Evolutionary conservation across 1,140 invertebrate species (phyloP), one percentile per base, ranked within the genome.

Genomic region (Drosophila kikkawai): DNA sequence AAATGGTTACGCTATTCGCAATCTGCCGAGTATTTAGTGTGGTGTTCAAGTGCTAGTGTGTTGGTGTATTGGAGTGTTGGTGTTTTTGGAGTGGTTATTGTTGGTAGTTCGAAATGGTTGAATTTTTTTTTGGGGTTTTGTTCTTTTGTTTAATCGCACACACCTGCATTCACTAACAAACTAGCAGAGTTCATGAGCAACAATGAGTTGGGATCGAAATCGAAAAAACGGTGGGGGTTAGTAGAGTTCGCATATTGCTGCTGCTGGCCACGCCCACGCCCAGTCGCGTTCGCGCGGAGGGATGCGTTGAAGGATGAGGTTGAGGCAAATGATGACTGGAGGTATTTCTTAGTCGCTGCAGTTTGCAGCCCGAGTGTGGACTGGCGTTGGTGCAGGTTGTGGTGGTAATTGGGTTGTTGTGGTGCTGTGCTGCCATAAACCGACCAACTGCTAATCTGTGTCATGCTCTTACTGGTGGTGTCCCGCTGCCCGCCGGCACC

Each of bases 141-240:
- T 70, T 80, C 19, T 73, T 59, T 45, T 74, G 50, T 64, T 64
- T 74, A 59, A 79, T 88, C 75, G 78, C 91, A 92, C 91, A 92
- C 91, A 92, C 91, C 91, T 92, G 91, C 85, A 90, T 91, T 92
- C 78, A 92, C 88, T 88, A 91, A 91, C 80, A 92, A 90, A 92
- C 91, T 92, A 92, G 91, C 91, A 91, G 91, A 92, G 80, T 91
- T 92, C 91, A 92, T 92, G 91, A 92, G 82, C 91, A 92, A 92
- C 91, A 92, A 92, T 92, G 91, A 92, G 85, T 92, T 92, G 82
- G 91, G 91, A 92, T 92, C 91, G 82, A 91, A 76, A 77, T 92
- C 91, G 84, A 91, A 73, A 88, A 81, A 90, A 85, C 88, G 87
- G 80, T 91, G 79, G 69, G 82, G 91, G 91, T 92, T 92, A 91